These are phyloP conservation scores for Nematolebias whitei DNA, from an alignment of 2,113 vertebrate genomes.

Conservation along the genomic window DNA sequence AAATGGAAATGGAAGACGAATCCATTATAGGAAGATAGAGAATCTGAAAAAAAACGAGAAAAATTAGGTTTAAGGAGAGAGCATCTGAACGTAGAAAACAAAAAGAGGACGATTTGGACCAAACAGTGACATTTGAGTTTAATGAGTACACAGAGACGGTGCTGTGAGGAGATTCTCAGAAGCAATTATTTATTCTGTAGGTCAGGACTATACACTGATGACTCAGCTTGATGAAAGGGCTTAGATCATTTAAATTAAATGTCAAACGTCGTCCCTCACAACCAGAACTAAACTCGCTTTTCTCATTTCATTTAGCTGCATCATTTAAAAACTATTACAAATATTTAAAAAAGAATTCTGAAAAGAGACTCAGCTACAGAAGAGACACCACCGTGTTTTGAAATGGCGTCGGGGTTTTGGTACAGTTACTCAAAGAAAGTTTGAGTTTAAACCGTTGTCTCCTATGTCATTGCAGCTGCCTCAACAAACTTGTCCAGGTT, in stretches of 20 bases:
- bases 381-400: too few species aligned
- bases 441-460: too few species aligned
- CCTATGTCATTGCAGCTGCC: too few species aligned
- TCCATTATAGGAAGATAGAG: conserved; percentile 1
- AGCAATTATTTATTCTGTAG: conserved; percentile 28
- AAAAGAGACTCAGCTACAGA: too few species aligned
- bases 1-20: conserved; percentile 37
- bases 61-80: background rate
- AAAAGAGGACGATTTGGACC: background rate
- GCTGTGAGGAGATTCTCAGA: conserved; percentile 2
- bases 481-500: too few species aligned
- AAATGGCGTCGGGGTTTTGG: too few species aligned
- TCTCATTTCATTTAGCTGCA: background rate
- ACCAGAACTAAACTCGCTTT: background rate
- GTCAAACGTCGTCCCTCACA: background rate
- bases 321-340: background rate
- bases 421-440: too few species aligned
- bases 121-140: conserved; percentile 2
- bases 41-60: background rate
- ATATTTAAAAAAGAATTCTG: too few species aligned
- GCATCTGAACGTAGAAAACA: background rate
- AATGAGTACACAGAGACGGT: background rate
- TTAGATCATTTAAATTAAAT: background rate
- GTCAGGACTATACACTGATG: conserved; percentile 14
- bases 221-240: conserved; percentile 6